Evolutionary conservation across 2,888 invertebrate genomes (phyloP).

Genomic region (Lordiphosa andalusiaca): DNA sequence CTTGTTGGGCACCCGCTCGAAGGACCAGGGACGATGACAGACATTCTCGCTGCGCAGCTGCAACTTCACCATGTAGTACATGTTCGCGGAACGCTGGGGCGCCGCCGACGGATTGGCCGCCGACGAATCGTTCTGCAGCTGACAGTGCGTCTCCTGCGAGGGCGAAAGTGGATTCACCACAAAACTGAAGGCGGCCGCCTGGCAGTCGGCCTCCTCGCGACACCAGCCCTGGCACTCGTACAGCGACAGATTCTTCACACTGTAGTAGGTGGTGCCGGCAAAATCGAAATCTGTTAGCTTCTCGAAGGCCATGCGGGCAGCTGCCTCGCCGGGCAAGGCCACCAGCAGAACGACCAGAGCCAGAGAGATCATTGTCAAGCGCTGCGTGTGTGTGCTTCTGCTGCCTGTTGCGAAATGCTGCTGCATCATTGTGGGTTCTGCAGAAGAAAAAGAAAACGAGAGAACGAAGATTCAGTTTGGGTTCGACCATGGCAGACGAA

Average conservation of each 20-base stretch:
- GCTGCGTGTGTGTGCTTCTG: constrained; percentile 17
- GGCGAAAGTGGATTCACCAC: constrained; percentile 95
- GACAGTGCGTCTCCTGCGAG: constrained; percentile 93
- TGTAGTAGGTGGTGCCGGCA: constrained; percentile 94
- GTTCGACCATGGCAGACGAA: too few species aligned
- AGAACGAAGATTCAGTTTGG: background rate
- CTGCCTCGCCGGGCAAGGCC: constrained; percentile 37
- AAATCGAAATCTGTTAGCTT: constrained; percentile 96
- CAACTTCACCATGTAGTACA: constrained; percentile 97
- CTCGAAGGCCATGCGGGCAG: constrained; percentile 93
- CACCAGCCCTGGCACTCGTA: constrained; percentile 98
- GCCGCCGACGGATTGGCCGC: constrained; percentile 93
- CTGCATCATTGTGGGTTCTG: constrained; percentile 19
- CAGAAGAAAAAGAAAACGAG: background rate
- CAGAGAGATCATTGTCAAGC: constrained; percentile 28
- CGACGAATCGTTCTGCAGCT: constrained; percentile 94
- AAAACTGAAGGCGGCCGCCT: constrained; percentile 95
- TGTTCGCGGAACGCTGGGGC: constrained; percentile 91
- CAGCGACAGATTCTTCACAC: constrained; percentile 93
- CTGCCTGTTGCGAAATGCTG: constrained; percentile 18
- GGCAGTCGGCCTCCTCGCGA: constrained; percentile 94
- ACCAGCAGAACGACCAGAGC: constrained; percentile 36
- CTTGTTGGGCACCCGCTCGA: constrained; percentile 95
- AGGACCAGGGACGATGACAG: constrained; percentile 94
- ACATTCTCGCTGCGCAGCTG: constrained; percentile 93